Evolutionary conservation across 2,797 vertebrate genomes (phyloP).

Genomic region (Enteromius afrohamiltoni): DNA sequence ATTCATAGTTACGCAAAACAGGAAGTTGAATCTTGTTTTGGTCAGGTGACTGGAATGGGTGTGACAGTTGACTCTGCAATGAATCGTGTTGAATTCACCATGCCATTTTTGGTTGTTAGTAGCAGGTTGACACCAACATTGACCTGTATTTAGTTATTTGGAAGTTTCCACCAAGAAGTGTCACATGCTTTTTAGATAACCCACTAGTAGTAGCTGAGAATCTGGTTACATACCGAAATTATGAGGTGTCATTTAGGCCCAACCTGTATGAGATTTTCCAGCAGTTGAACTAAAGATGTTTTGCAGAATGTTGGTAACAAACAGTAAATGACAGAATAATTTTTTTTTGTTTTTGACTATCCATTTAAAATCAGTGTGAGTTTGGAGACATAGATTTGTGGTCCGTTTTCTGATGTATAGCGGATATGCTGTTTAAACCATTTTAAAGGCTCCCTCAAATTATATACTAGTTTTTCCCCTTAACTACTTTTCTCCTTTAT

Average conservation of each 20-base stretch:
- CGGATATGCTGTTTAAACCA: too few relatives aligned
- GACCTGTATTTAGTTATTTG: neutral
- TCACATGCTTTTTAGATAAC: neutral
- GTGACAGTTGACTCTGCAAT: neutral
- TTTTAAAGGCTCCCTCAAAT: neutral
- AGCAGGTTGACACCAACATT: neutral
- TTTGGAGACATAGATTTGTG: neutral
- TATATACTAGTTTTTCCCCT: neutral
- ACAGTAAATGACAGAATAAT: neutral
- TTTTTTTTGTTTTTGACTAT: neutral
- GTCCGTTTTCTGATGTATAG: neutral
- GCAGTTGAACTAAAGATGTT: neutral
- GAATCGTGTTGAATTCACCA: neutral
- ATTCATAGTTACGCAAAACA: constrained; percentile 22
- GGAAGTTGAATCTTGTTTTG: constrained; percentile 37
- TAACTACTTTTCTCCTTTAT: neutral
- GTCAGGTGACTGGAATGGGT: neutral
- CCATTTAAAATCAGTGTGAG: neutral
- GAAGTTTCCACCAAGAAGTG: neutral
- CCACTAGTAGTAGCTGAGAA: neutral
- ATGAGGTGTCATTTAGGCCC: neutral
- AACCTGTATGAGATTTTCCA: neutral
- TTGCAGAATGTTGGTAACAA: neutral
- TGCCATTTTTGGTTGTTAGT: neutral
- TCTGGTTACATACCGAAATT: neutral